These are phyloP conservation scores for Tupiocoris notatus DNA, from an alignment of 2,888 invertebrate genomes.

Conservation along the genomic window DNA sequence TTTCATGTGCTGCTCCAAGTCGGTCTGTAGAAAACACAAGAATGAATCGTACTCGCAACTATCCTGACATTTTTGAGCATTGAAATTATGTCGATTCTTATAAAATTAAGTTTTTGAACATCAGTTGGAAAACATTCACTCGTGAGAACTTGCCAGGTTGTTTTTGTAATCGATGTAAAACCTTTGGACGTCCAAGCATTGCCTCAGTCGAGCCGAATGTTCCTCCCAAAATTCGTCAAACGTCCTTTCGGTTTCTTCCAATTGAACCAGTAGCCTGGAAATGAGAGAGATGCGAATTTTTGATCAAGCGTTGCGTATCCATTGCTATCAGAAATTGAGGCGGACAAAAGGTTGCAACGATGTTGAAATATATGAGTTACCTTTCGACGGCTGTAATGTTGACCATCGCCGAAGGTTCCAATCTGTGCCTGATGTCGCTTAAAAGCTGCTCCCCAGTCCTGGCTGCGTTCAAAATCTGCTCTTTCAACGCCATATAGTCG, in stretches of 20 bases:
- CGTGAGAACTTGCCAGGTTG: constrained; percentile 64
- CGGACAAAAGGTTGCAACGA: too few relatives aligned
- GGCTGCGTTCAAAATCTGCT: constrained; percentile 81
- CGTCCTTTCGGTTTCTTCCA: constrained; percentile 90
- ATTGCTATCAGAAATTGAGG: too few relatives aligned
- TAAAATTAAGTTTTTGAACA: too few relatives aligned
- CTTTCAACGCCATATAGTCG: constrained; percentile 71
- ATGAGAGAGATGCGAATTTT: neutral
- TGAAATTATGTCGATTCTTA: neutral
- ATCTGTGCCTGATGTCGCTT: constrained; percentile 63
- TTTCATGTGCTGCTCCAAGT: constrained; percentile 76
- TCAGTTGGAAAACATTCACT: neutral
- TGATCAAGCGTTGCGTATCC: too few relatives aligned
- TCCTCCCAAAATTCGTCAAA: constrained; percentile 94
- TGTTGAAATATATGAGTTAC: too few relatives aligned
- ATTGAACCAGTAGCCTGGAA: constrained; percentile 78
- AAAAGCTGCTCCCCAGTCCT: constrained; percentile 86
- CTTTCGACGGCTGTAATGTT: constrained; percentile 92
- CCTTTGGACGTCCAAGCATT: constrained; percentile 84
- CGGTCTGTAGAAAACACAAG: too few relatives aligned
- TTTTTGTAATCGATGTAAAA: constrained; percentile 95
- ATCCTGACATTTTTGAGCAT: too few relatives aligned
- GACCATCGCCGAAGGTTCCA: constrained; percentile 58
- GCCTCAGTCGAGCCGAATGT: constrained; percentile 84
- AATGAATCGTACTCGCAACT: constrained; percentile 44